phyloP scores from a whole-genome alignment of 2,888 invertebrate genomes.

The Melitaea athalia region DNA sequence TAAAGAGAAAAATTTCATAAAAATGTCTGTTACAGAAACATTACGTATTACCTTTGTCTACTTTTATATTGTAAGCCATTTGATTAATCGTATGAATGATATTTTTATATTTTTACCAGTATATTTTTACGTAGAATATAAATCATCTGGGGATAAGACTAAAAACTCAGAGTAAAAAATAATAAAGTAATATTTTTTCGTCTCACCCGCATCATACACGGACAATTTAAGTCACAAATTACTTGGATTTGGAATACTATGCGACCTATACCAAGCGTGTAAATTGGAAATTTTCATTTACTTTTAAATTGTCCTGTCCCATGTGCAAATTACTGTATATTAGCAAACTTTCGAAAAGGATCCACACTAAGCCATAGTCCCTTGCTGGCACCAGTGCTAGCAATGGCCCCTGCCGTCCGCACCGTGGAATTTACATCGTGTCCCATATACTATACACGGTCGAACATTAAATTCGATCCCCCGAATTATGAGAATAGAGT shows the following conservation, averaged over 20 bases:
- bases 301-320: neutral
- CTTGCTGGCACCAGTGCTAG: conserved; percentile 55
- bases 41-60: neutral
- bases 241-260: neutral
- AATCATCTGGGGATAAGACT: neutral
- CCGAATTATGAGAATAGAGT: conserved; percentile 58
- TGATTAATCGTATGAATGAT: neutral
- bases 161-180: too few relatives aligned
- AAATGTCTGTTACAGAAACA: neutral
- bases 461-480: conserved; percentile 64
- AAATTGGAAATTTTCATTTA: conserved; percentile 6
- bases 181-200: too few relatives aligned
- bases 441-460: conserved; percentile 50
- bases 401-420: conserved; percentile 56
- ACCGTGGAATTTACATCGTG: conserved; percentile 62
- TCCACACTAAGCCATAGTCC: conserved; percentile 42
- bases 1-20: neutral
- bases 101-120: neutral
- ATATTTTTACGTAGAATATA: neutral
- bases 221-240: too few relatives aligned
- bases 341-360: conserved; percentile 16
- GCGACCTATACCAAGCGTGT: neutral
- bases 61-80: neutral
- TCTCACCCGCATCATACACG: too few relatives aligned
- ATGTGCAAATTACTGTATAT: conserved; percentile 12